A percentile compares a stretch with the other conserved stretches of the same genome.
Conservation (phyloP, 2,113 vertebrate species). For the Paracanthobrama guichenoti region DNA sequence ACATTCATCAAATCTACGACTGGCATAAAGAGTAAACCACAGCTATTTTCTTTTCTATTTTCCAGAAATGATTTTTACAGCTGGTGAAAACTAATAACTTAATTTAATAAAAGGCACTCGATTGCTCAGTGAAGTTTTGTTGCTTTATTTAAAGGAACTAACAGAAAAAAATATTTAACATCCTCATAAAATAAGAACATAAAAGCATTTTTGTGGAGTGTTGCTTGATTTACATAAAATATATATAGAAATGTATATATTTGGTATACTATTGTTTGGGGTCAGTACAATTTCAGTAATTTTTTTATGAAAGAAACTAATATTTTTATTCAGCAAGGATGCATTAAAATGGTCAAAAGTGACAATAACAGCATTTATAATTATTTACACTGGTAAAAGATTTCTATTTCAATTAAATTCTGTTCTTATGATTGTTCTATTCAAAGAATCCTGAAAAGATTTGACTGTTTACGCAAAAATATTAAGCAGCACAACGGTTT, state of each 20-base stretch:
- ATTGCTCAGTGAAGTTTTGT: neutral
- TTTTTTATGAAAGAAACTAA: too few species aligned
- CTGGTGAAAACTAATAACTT: neutral
- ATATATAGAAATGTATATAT: neutral
- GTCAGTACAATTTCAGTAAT: neutral
- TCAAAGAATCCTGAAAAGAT: neutral
- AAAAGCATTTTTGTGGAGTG: too few species aligned
- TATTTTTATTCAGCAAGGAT: too few species aligned
- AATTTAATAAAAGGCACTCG: neutral
- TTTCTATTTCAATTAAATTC: neutral
- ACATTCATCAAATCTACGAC: conserved; percentile 98
- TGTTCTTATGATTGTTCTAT: neutral
- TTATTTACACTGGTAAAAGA: neutral
- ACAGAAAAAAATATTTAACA: neutral
- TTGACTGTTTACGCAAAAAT: neutral
- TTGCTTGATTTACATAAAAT: neutral
- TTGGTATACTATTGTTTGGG: neutral
- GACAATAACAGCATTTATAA: neutral
- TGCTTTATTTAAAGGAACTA: neutral
- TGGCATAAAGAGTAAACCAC: conserved; percentile 91
- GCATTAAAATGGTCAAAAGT: neutral
- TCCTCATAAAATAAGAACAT: neutral
- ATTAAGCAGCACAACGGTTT: neutral
- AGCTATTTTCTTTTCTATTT: neutral
- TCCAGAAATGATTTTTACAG: neutral